A percentile compares a stretch with the other conserved stretches of the same genome.
Evolutionary conservation across 2,113 vertebrate genomes (phyloP).

Genomic region (Neolamprologus ventralis): DNA sequence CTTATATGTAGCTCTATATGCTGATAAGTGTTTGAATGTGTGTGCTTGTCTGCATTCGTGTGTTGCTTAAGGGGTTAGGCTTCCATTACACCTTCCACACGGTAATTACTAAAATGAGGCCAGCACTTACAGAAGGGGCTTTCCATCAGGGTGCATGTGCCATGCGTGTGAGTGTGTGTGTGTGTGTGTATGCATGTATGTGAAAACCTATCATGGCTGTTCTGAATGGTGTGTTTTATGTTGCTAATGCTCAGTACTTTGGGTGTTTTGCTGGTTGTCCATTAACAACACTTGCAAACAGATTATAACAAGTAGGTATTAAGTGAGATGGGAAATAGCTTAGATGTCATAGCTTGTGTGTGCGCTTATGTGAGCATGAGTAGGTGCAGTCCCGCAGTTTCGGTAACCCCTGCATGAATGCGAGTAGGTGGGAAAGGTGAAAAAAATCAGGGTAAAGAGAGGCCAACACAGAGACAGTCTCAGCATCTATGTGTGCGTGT

Average conservation of each 20-base stretch:
- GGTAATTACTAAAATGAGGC: slow-evolving; percentile 46
- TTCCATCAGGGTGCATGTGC: slow-evolving; percentile 15
- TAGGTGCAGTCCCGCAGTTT: not conserved
- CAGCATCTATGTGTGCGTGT: not conserved
- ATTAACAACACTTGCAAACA: slow-evolving; percentile 36
- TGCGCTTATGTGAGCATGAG: not conserved
- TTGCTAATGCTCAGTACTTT: not conserved
- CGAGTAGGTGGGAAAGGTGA: slow-evolving; percentile 13
- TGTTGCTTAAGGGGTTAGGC: not conserved
- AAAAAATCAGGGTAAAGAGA: not conserved
- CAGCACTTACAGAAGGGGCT: slow-evolving; percentile 14
- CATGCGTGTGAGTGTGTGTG: not conserved
- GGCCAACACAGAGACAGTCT: not conserved
- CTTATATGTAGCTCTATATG: not conserved
- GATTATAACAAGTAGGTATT: slow-evolving; percentile 30
- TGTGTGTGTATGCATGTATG: not conserved
- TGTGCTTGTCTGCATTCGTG: not conserved
- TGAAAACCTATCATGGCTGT: not conserved
- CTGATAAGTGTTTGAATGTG: not conserved
- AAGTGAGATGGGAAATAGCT: slow-evolving; percentile 6
- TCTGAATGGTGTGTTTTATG: not conserved
- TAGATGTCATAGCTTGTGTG: not conserved
- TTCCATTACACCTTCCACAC: slow-evolving; percentile 38
- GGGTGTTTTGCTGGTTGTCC: slow-evolving; percentile 8
- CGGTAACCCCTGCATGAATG: not conserved